A percentile compares a stretch with the other conserved stretches of the same genome.
These are phyloP conservation scores for Hydractinia echinata DNA, from an alignment of 30 jellyfish, hydroid and myxozoan genomes.

Conservation along the genomic window DNA sequence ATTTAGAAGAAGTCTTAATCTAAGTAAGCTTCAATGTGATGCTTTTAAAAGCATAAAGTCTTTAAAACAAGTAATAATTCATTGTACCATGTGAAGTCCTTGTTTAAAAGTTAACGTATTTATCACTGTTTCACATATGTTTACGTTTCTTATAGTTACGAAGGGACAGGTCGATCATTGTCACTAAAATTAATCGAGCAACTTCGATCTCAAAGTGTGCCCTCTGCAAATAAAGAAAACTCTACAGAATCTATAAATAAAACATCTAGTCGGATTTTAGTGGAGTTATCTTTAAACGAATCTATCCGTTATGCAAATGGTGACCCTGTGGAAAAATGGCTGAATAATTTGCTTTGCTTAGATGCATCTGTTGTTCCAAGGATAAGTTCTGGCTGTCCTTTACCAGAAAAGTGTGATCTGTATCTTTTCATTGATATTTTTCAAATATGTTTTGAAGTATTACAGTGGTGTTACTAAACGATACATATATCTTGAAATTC, in stretches of 20 bases:
- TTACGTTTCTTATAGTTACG: slow-evolving; percentile 57
- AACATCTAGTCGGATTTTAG: slow-evolving; percentile 75
- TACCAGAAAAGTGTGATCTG: slow-evolving; percentile 91
- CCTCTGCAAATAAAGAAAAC: slow-evolving; percentile 5
- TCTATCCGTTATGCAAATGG: slow-evolving; percentile 93
- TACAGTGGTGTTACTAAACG: too few species aligned
- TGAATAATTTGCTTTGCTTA: slow-evolving; percentile 84
- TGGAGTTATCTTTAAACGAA: slow-evolving; percentile 74
- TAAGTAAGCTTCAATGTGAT: too few species aligned
- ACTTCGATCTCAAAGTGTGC: slow-evolving; percentile 73
- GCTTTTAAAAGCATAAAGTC: too few species aligned
- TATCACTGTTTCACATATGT: background rate
- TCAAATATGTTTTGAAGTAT: too few species aligned
- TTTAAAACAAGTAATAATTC: too few species aligned
- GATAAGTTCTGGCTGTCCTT: slow-evolving; percentile 94
- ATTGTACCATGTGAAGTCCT: too few species aligned
- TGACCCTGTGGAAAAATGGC: slow-evolving; percentile 89
- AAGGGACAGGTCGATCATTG: slow-evolving; percentile 99
- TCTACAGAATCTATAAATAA: slow-evolving; percentile 36
- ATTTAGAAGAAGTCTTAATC: background rate
- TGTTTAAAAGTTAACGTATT: too few species aligned
- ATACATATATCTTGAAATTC: too few species aligned
- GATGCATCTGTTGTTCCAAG: slow-evolving; percentile 95
- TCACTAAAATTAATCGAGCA: slow-evolving; percentile 90
- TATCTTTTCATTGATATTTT: slow-evolving; percentile 40